A percentile compares a stretch with the other conserved stretches of the same genome.
These are phyloP conservation scores for Heliornis fulica DNA, from an alignment of 2,113 vertebrate genomes.

Conservation along the genomic window DNA sequence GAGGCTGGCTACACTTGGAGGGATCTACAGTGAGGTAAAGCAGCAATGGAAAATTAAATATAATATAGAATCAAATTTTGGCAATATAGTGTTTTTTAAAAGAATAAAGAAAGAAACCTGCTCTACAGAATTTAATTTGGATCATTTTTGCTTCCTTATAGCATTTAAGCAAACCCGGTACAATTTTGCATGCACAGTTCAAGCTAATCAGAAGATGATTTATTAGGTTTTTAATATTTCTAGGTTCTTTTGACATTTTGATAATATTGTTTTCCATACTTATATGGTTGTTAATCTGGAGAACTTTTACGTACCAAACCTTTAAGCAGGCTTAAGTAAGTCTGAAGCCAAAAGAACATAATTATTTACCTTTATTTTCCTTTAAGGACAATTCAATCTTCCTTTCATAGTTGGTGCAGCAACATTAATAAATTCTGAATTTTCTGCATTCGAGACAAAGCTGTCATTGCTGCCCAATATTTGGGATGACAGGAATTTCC, in stretches of 20 bases:
- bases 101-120: conserved; percentile 12
- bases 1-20: conserved; percentile 1
- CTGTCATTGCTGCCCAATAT: background rate
- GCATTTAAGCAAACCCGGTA: background rate
- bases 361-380: conserved; percentile 56
- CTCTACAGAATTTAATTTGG: conserved; percentile 30
- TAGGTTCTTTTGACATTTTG: conserved; percentile 22
- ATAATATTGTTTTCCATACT: conserved; percentile 3
- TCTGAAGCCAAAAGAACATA: background rate
- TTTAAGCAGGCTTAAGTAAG: conserved; percentile 22
- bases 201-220: conserved; percentile 41
- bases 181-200: conserved; percentile 13
- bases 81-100: background rate
- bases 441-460: background rate
- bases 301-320: background rate
- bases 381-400: conserved; percentile 44
- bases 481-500: background rate
- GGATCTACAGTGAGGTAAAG: conserved; percentile 19
- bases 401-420: background rate
- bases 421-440: background rate
- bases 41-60: conserved; percentile 17
- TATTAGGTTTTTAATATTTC: conserved; percentile 50
- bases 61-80: conserved; percentile 6
- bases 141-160: conserved; percentile 47
- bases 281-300: background rate